Percentiles rank a stretch among this genome's conserved stretches.
Conservation (phyloP, 2,888 invertebrate species). For the Celastrina argiolus region DNA sequence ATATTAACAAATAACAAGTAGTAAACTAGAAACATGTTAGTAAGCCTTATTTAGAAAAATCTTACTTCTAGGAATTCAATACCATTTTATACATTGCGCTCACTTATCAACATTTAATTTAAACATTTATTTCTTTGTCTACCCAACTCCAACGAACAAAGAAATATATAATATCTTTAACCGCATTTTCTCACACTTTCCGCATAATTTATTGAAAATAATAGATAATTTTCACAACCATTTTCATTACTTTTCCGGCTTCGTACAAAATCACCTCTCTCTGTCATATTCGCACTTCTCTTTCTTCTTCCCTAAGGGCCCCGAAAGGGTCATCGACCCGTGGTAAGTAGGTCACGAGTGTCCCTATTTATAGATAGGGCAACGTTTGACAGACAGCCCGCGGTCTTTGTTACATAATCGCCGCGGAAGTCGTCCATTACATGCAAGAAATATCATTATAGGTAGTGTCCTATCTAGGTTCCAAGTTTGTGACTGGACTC, state of each 20-base stretch:
- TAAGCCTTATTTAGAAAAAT: not conserved
- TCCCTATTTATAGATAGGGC: constrained; percentile 50
- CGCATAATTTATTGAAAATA: not conserved
- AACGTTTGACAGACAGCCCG: constrained; percentile 42
- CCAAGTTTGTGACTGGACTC: not conserved
- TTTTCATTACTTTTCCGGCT: not conserved
- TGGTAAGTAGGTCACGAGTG: constrained; percentile 50
- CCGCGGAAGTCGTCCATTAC: constrained; percentile 24
- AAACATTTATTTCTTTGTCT: constrained; percentile 8
- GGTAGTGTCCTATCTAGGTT: not conserved
- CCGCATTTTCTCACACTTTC: not conserved
- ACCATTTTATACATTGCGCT: not conserved
- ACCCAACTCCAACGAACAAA: not conserved
- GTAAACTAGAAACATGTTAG: not conserved
- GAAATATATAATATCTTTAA: not conserved
- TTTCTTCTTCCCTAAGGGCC: constrained; percentile 27
- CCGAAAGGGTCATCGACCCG: constrained; percentile 44
- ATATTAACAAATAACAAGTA: not conserved
- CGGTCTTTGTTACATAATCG: constrained; percentile 30
- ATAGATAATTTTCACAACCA: not conserved
- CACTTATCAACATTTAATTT: not conserved
- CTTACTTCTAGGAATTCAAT: not conserved
- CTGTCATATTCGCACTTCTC: constrained; percentile 23
- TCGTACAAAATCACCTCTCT: constrained; percentile 27
- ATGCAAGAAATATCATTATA: not conserved